Evolutionary conservation across 1,140 invertebrate species (phyloP).

Genomic region (Plutomurus gul): DNA sequence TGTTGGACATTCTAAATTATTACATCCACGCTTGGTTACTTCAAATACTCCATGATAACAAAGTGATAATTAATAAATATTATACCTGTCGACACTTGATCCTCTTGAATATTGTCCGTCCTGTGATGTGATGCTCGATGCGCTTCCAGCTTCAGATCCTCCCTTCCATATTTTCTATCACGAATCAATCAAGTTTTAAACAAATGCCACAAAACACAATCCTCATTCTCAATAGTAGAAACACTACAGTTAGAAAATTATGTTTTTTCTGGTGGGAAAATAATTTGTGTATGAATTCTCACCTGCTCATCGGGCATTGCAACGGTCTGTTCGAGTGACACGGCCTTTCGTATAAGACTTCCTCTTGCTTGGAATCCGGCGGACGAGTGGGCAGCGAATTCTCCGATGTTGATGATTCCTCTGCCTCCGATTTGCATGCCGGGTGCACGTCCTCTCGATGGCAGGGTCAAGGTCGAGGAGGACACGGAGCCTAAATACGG

Average conservation of each 20-base stretch:
- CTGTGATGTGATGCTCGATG: slow-evolving; percentile 74
- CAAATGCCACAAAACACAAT: too few species aligned
- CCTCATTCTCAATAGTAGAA: too few species aligned
- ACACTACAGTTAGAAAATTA: too few species aligned
- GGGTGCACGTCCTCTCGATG: slow-evolving; percentile 39
- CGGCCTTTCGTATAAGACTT: slow-evolving; percentile 71
- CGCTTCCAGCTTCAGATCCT: slow-evolving; percentile 70
- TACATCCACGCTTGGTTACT: slow-evolving; percentile 22
- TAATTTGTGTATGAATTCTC: slow-evolving; percentile 5
- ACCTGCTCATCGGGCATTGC: slow-evolving; percentile 51
- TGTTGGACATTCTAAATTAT: slow-evolving; percentile 74
- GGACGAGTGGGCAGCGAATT: slow-evolving; percentile 55
- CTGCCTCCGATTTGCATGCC: slow-evolving; percentile 57
- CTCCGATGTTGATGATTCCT: neutral
- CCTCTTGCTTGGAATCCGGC: slow-evolving; percentile 58
- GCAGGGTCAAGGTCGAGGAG: slow-evolving; percentile 51
- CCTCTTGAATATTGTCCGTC: slow-evolving; percentile 66
- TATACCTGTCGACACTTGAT: slow-evolving; percentile 72
- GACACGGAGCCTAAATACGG: slow-evolving; percentile 38
- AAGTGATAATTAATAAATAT: slow-evolving; percentile 50
- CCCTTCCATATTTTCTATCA: slow-evolving; percentile 69
- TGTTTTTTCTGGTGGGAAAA: too few species aligned
- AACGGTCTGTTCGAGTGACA: slow-evolving; percentile 74
- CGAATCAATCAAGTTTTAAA: too few species aligned
- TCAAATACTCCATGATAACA: slow-evolving; percentile 43